phyloP scores from a whole-genome alignment of 2,113 vertebrate species.

The Rhinichthys klamathensis region DNA sequence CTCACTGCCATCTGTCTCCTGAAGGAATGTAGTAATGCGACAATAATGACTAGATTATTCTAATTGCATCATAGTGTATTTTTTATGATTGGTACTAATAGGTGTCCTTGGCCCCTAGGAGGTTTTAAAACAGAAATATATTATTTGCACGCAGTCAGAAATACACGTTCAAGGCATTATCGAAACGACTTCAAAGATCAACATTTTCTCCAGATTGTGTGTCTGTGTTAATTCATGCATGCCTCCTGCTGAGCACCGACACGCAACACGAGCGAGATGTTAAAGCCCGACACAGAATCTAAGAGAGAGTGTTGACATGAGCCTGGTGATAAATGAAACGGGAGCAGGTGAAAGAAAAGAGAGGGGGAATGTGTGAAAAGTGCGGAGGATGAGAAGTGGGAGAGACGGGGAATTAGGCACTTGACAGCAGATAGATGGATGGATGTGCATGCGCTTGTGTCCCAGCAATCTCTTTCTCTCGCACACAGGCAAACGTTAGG shows the following conservation, averaged over 20 bases:
- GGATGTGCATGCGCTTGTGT: conserved; percentile 4
- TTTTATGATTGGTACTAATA: conserved; percentile 40
- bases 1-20: conserved; percentile 28
- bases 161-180: background rate
- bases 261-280: conserved; percentile 15
- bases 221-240: conserved; percentile 43
- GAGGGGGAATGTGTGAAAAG: conserved; percentile 52
- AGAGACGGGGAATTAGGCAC: conserved; percentile 43
- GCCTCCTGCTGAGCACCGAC: conserved; percentile 4
- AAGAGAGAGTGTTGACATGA: conserved; percentile 40
- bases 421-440: conserved; percentile 35
- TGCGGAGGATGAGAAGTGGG: conserved; percentile 40
- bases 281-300: background rate
- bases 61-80: conserved; percentile 30
- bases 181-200: background rate
- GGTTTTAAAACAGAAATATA: background rate
- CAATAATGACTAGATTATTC: conserved; percentile 31
- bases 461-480: conserved; percentile 17
- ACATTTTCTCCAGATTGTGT: background rate
- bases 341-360: conserved; percentile 42
- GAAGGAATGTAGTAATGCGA: conserved; percentile 25
- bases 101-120: conserved; percentile 1
- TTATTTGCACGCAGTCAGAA: conserved; percentile 2
- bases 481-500: background rate
- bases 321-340: conserved; percentile 29